These are phyloP conservation scores for Lasioglossum villosulum DNA, from an alignment of 2,888 invertebrate species.

Conservation along the genomic window DNA sequence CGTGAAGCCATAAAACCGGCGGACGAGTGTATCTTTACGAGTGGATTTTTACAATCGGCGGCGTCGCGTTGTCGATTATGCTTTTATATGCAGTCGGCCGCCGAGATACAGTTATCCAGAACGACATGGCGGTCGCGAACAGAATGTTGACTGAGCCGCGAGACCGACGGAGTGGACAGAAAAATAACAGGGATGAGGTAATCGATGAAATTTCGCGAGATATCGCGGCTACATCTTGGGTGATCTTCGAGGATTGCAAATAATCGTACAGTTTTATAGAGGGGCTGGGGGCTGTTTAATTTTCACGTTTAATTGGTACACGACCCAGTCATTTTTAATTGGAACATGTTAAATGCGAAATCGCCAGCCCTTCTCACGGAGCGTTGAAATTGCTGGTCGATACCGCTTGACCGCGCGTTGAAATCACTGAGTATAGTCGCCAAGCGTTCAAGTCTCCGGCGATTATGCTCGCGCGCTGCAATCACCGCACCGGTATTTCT, in stretches of 20 bases:
- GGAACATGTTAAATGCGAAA: not conserved
- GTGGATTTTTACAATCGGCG: constrained; percentile 5
- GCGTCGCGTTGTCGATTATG: not conserved
- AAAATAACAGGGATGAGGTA: constrained; percentile 19
- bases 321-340: not conserved
- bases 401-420: not conserved
- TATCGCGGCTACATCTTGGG: not conserved
- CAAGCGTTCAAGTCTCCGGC: not conserved
- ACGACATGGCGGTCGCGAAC: not conserved
- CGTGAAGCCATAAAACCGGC: constrained; percentile 23
- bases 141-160: not conserved
- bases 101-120: constrained; percentile 8
- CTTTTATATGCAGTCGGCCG: constrained; percentile 11
- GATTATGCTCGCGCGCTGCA: not conserved
- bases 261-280: not conserved
- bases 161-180: constrained; percentile 1
- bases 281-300: not conserved
- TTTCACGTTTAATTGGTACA: not conserved
- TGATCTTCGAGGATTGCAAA: not conserved
- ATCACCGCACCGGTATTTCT: constrained; percentile 1
- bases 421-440: not conserved
- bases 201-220: constrained; percentile 17
- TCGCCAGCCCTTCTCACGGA: not conserved
- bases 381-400: not conserved
- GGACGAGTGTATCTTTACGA: constrained; percentile 6